Percentiles rank a stretch among this genome's conserved stretches.
These are phyloP conservation scores for Onthophagus sagittarius DNA, from an alignment of 2,888 invertebrate genomes.

Conservation along the genomic window DNA sequence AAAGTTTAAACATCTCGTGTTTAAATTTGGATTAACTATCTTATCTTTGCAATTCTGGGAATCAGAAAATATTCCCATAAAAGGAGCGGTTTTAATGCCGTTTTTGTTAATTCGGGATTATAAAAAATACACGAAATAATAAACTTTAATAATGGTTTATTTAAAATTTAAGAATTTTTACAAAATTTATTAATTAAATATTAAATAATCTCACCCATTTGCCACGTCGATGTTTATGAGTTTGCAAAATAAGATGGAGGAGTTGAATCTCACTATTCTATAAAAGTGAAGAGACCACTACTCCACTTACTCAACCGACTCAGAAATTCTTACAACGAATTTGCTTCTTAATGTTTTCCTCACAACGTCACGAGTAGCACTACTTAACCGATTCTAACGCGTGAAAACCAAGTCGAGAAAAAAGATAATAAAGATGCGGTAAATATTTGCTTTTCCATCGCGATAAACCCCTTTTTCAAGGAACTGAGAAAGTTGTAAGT, in stretches of 20 bases:
- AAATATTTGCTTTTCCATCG: neutral
- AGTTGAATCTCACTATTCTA: constrained; percentile 49
- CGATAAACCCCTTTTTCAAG: neutral
- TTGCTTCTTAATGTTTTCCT: neutral
- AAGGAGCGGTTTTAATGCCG: neutral
- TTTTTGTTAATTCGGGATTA: neutral
- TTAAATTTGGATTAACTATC: neutral
- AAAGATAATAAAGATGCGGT: neutral
- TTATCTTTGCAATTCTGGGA: neutral
- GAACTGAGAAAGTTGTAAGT: neutral
- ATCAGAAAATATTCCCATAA: neutral
- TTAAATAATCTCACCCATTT: neutral
- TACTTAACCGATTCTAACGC: neutral
- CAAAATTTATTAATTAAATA: neutral
- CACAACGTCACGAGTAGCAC: neutral
- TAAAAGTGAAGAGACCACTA: constrained; percentile 48
- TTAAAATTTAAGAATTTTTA: too few relatives aligned
- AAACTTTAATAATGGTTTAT: too few relatives aligned
- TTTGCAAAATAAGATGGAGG: constrained; percentile 43
- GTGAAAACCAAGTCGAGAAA: neutral
- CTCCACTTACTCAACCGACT: constrained; percentile 42
- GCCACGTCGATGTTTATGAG: constrained; percentile 16
- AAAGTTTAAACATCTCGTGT: neutral
- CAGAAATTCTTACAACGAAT: neutral
- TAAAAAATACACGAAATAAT: too few relatives aligned